Evolutionary conservation across 2,113 vertebrate species (phyloP), one percentile per base, ranked within the genome.

Genomic region (Hemiprocne comata): DNA sequence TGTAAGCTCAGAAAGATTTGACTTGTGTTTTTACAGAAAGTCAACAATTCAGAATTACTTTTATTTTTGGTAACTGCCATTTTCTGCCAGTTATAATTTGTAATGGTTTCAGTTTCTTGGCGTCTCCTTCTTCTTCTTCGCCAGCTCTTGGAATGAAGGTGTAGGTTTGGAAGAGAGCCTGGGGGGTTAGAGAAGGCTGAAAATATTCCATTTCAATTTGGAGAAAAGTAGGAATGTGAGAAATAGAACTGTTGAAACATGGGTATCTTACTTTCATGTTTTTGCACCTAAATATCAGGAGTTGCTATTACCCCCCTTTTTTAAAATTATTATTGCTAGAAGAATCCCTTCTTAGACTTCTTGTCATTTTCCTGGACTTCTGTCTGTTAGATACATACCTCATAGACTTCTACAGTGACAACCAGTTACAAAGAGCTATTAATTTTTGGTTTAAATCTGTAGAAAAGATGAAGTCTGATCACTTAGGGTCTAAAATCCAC

Each of bases 231-330:
- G 14, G 13, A 58, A 17, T 62, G 48, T 67, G 31, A 62, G 46
- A 87, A 90, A 78, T 21, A 67, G 36, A 78, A 57, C 18, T 62
- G 24, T 21, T 75, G 24, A 87, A 85, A 66, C 6, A 46, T 8
- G 58, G 14, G 38, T 36, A 44, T 66, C 57, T 77, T 78, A 18
- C 24, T 70, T 0, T 0, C 10, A 28, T 4, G 4, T n/a, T 62
- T 78, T 66, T 85, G 15, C 31, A 29, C 5, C 24, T 44, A 73
- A 55, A 31, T 53, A 74, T 38, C 31, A 58, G 29, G 10, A 74
- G 21, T 40, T 44, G 8, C 8, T 64, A 3, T 1, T 9, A 1
- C 1, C 0, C 2, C 15, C 9, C 3, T 7, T 61, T 73, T 84
- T 61, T 3, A 38, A 92, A 8, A 58, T 20, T 54, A 7, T 33